Percentiles rank a stretch among this genome's conserved stretches.
phyloP scores from a whole-genome alignment of 2,797 vertebrate genomes.

The Typhlichthys subterraneus region DNA sequence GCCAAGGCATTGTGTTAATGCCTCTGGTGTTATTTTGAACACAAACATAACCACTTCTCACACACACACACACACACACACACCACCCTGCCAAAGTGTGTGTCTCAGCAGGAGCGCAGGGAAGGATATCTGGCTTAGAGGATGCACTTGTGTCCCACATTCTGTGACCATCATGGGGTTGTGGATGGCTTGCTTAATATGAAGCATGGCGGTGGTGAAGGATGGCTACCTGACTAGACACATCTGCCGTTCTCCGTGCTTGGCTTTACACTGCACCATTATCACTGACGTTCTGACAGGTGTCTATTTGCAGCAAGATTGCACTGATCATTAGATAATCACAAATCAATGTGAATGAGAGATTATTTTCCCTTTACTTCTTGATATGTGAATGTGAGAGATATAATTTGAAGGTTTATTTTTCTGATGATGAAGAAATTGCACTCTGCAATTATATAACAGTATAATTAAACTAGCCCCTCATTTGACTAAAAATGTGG shows the following conservation, averaged over 20 bases:
- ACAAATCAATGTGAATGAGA: not conserved
- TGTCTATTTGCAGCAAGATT: not conserved
- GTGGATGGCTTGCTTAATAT: constrained; percentile 66
- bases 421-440: constrained; percentile 21
- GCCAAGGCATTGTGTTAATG: no score
- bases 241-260: constrained; percentile 40
- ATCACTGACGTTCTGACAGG: not conserved
- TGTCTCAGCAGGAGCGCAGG: constrained; percentile 24
- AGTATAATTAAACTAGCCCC: constrained; percentile 33
- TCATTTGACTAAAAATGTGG: constrained; percentile 38
- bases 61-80: constrained; percentile 2
- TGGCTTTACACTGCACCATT: constrained; percentile 4
- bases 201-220: constrained; percentile 65
- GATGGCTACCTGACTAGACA: constrained; percentile 54
- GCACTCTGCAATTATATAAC: constrained; percentile 24
- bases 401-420: constrained; percentile 21
- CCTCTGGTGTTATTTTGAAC: no score
- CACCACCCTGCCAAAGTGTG: not conserved
- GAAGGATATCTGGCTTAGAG: constrained; percentile 45
- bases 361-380: constrained; percentile 2
- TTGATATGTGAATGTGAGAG: constrained; percentile 11
- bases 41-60: not conserved
- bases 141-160: constrained; percentile 39
- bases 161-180: constrained; percentile 41
- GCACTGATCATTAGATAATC: constrained; percentile 2